phyloP scores from a whole-genome alignment of 2,113 vertebrate genomes.

The Pterocles orientalis region DNA sequence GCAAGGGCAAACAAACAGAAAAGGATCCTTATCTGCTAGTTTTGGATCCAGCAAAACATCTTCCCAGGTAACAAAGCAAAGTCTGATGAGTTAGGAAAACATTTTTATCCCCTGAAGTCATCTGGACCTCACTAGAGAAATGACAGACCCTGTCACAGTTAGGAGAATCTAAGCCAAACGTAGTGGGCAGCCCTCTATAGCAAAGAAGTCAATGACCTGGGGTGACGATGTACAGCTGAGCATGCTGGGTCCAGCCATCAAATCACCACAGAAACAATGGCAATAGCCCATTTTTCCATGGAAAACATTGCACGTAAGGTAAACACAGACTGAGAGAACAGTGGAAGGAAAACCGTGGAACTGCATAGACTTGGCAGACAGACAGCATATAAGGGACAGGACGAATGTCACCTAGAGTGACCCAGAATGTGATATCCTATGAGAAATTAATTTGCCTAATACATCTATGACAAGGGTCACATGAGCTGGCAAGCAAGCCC shows the following conservation, averaged over 20 bases:
- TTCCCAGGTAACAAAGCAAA: slow-evolving; percentile 2
- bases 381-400: background rate
- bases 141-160: background rate
- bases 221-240: background rate
- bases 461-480: background rate
- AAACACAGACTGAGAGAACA: background rate
- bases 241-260: fast-evolving
- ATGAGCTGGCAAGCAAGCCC: background rate
- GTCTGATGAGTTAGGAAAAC: background rate
- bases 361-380: background rate
- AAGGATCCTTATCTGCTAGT: background rate
- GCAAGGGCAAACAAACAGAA: slow-evolving; percentile 8
- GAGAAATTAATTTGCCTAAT: background rate
- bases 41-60: background rate
- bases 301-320: background rate
- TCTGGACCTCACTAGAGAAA: background rate
- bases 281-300: background rate
- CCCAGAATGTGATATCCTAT: background rate
- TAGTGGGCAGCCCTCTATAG: background rate
- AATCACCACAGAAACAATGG: background rate
- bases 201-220: background rate
- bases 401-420: background rate
- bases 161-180: background rate
- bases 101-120: slow-evolving; percentile 29
- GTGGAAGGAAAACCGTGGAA: background rate